phyloP scores from a whole-genome alignment of 2,113 vertebrate species.

The Eolophus roseicapilla region DNA sequence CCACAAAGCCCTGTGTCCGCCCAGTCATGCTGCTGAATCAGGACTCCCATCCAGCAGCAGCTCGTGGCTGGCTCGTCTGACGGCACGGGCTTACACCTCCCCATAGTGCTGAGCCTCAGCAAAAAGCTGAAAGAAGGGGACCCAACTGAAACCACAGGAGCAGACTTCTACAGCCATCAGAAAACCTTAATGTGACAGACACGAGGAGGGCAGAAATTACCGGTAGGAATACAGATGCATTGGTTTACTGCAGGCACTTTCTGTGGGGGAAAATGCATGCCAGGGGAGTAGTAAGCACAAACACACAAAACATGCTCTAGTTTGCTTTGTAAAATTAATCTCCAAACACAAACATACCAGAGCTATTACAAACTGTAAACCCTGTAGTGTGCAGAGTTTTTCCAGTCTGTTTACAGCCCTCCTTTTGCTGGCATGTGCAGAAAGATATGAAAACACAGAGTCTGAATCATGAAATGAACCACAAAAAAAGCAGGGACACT shows the following conservation, averaged over 20 bases:
- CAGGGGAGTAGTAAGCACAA: constrained; percentile 11
- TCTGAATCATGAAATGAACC: background rate
- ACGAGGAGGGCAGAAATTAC: background rate
- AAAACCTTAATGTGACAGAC: background rate
- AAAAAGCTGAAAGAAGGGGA: background rate
- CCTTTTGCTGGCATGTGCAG: background rate
- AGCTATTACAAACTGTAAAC: constrained; percentile 32
- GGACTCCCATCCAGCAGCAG: background rate
- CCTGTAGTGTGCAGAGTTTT: background rate
- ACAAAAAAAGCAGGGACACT: background rate
- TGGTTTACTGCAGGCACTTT: constrained; percentile 3
- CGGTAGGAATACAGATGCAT: background rate
- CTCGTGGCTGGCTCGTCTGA: background rate
- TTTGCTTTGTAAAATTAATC: constrained; percentile 34
- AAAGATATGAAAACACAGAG: background rate
- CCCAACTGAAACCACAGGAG: background rate
- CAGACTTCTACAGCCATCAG: background rate
- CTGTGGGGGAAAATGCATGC: background rate
- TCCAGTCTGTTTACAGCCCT: background rate
- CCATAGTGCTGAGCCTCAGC: background rate
- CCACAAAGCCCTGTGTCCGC: background rate
- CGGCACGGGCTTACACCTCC: background rate
- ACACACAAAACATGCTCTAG: background rate
- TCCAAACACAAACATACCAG: constrained; percentile 14
- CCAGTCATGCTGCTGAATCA: constrained; percentile 41